These are phyloP conservation scores for Aphelenchoides besseyi DNA, from an alignment of 1,140 invertebrate genomes.

Conservation along the genomic window DNA sequence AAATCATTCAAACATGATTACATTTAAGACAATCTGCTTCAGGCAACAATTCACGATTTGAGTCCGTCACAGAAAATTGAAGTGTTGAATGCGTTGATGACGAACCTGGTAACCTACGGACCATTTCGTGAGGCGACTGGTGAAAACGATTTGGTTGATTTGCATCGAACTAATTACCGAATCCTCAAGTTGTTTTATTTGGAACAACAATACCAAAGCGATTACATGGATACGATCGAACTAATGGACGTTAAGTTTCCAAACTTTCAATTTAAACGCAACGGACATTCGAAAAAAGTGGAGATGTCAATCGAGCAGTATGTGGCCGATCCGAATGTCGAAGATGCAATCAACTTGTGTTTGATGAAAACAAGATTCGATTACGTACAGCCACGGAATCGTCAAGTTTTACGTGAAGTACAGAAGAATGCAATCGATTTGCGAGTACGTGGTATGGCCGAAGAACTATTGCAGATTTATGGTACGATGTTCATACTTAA, in stretches of 20 bases:
- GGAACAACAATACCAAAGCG: conserved; percentile 12
- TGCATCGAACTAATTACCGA: background rate
- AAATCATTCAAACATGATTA: background rate
- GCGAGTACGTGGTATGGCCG: background rate
- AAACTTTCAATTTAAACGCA: conserved; percentile 6
- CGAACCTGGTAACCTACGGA: conserved; percentile 1
- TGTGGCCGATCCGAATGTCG: background rate
- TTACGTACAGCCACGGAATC: conserved; percentile 3
- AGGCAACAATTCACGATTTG: background rate
- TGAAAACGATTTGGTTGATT: background rate
- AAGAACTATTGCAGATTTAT: conserved; percentile 3
- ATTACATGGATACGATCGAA: conserved; percentile 10
- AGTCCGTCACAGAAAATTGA: background rate
- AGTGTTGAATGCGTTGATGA: background rate
- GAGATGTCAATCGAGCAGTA: background rate
- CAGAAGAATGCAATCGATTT: conserved; percentile 14
- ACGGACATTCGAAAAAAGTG: conserved; percentile 18
- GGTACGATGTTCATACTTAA: background rate
- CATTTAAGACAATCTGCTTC: background rate
- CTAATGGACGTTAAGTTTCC: background rate
- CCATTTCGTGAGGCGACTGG: background rate
- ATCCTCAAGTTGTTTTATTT: background rate
- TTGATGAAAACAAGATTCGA: conserved; percentile 13
- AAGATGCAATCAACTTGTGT: background rate
- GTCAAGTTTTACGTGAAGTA: background rate